These are phyloP conservation scores for Asbolus verrucosus DNA, from an alignment of 1,140 invertebrate genomes.

Conservation along the genomic window DNA sequence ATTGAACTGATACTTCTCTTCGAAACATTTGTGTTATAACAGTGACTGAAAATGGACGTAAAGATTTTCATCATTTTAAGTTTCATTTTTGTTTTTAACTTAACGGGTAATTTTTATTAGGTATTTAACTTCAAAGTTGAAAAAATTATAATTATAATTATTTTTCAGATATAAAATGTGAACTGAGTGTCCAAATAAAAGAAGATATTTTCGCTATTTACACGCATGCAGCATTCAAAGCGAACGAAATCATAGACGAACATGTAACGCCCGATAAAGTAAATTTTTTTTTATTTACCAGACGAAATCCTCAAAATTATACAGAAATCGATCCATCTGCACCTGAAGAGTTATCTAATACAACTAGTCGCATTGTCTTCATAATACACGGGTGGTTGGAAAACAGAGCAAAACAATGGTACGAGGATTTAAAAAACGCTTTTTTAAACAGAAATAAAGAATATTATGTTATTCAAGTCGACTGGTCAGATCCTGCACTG, in stretches of 20 bases:
- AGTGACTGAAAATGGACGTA: too few relatives aligned
- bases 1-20: too few relatives aligned
- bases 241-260: neutral
- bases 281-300: slow-evolving; percentile 22
- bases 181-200: neutral
- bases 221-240: neutral
- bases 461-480: slow-evolving; percentile 75
- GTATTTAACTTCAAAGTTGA: too few relatives aligned
- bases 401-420: slow-evolving; percentile 61
- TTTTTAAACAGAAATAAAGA: slow-evolving; percentile 68
- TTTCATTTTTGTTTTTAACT: too few relatives aligned
- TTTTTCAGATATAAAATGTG: too few relatives aligned
- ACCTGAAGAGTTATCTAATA: neutral
- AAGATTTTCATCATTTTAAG: too few relatives aligned
- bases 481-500: slow-evolving; percentile 72
- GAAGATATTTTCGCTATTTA: slow-evolving; percentile 16
- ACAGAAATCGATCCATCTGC: neutral
- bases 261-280: slow-evolving; percentile 2
- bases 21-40: too few relatives aligned
- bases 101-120: too few relatives aligned
- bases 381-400: slow-evolving; percentile 70
- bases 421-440: slow-evolving; percentile 65
- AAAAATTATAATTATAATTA: too few relatives aligned
- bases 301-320: slow-evolving; percentile 9
- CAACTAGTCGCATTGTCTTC: slow-evolving; percentile 52